Evolutionary conservation across 2,888 invertebrate genomes (phyloP).

Genomic region (Drosophila neonasuta): DNA sequence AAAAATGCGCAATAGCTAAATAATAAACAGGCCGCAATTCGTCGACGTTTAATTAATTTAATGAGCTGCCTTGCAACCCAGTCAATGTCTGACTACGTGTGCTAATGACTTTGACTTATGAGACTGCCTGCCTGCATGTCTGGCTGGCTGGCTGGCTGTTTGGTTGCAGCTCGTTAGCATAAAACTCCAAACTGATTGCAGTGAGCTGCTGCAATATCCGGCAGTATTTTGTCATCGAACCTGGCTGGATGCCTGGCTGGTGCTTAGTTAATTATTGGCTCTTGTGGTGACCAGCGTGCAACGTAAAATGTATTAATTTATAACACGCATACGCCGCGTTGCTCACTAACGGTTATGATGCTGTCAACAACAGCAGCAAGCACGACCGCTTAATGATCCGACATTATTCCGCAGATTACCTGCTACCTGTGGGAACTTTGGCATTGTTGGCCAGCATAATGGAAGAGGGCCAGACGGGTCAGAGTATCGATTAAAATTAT

Average conservation of each 20-base stretch:
- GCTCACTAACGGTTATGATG: slow-evolving; percentile 35
- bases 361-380: slow-evolving; percentile 42
- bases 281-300: slow-evolving; percentile 43
- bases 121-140: background rate
- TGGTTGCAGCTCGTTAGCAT: slow-evolving; percentile 58
- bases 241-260: slow-evolving; percentile 21
- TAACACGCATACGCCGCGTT: slow-evolving; percentile 44
- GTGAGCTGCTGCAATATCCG: slow-evolving; percentile 11
- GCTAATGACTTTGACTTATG: slow-evolving; percentile 54
- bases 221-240: slow-evolving; percentile 46
- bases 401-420: slow-evolving; percentile 9
- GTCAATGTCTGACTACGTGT: slow-evolving; percentile 28
- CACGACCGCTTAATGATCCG: slow-evolving; percentile 26
- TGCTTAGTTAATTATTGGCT: slow-evolving; percentile 69
- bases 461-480: background rate
- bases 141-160: background rate
- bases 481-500: background rate
- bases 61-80: slow-evolving; percentile 60
- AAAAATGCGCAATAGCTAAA: slow-evolving; percentile 41
- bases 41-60: slow-evolving; percentile 69
- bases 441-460: slow-evolving; percentile 2
- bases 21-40: slow-evolving; percentile 52
- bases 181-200: slow-evolving; percentile 31
- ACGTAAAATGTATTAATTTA: slow-evolving; percentile 65
- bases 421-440: slow-evolving; percentile 8